Evolutionary conservation across 2,888 invertebrate genomes (phyloP).

Genomic region (Caenorhabditis afra): DNA sequence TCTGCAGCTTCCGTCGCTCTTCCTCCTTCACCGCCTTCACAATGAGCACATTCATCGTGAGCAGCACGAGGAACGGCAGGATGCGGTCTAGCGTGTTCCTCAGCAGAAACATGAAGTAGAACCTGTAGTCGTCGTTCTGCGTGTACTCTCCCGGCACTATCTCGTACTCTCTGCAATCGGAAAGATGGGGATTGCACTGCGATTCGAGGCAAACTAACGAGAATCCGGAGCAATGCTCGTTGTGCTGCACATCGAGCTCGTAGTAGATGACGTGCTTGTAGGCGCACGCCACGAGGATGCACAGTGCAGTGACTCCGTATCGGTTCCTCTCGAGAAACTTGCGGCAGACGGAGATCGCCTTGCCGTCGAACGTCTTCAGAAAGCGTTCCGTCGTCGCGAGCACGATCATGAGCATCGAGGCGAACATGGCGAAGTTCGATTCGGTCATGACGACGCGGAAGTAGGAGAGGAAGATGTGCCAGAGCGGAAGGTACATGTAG

Average conservation of each 20-base stretch:
- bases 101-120: conserved; percentile 79
- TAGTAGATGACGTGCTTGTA: conserved; percentile 79
- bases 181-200: no score
- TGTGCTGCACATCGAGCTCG: conserved; percentile 72
- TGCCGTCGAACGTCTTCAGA: conserved; percentile 73
- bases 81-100: conserved; percentile 77
- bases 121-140: conserved; percentile 59
- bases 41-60: conserved; percentile 78
- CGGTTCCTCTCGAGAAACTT: conserved; percentile 76
- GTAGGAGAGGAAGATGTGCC: conserved; percentile 76
- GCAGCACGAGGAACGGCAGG: conserved; percentile 75
- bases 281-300: conserved; percentile 72
- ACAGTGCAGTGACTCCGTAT: conserved; percentile 68
- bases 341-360: conserved; percentile 60
- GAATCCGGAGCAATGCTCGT: conserved; percentile 67
- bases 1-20: conserved; percentile 52
- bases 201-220: conserved; percentile 30
- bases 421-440: conserved; percentile 76
- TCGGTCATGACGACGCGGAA: conserved; percentile 68
- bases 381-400: conserved; percentile 78
- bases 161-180: conserved; percentile 61
- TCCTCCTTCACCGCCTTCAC: conserved; percentile 64
- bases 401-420: conserved; percentile 78
- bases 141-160: conserved; percentile 63
- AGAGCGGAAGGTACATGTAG: conserved; percentile 73